Evolutionary conservation across 2,888 invertebrate species (phyloP), one percentile per base, ranked within the genome.

Genomic region (Tiliacea citrago): DNA sequence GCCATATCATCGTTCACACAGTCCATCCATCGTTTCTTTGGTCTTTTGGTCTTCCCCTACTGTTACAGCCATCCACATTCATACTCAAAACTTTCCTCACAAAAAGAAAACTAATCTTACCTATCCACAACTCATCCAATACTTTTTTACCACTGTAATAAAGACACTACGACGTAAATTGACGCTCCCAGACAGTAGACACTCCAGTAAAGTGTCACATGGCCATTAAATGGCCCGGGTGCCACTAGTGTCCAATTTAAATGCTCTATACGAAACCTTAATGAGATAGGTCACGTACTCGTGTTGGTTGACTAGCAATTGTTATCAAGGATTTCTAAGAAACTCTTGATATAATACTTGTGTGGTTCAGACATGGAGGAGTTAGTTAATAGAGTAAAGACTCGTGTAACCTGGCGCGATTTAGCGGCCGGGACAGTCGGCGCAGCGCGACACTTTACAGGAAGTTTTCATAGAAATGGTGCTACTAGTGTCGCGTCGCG

Each of bases 211-310:
- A 51, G 80, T 72, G 66, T 67, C 73, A 83, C 47, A 65, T 80
- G 51, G 63, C 42, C 35, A 71, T 66, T 73, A 68, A 61, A 61
- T 69, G 47, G 42, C 47, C n/a, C 53, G 35, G 72, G 58, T 53
- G 72, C 58, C 58, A 63, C n/a, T 61, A 77, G 79, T 63, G 62
- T 86, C 68, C 55, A 67, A 77, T 86, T 86, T 61, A 65, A 85
- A 86, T 82, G 67, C 29, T 67, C 55, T 61, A 70, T 73, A 82
- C 79, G 83, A 80, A 68, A 84, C 87, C 79, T 78, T 78, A 88
- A 89, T 85, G 83, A 86, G 91, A 88, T 90, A 88, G 86, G 85
- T 84, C 88, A 87, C 88, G 87, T 75, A 78, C 70, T 45, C 58
- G 55, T 70, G 68, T 70, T 78, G 63, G 71, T 81, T 60, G 24